Conservation (phyloP, 2,888 invertebrate genomes). For the Eristalis intricaria region DNA sequence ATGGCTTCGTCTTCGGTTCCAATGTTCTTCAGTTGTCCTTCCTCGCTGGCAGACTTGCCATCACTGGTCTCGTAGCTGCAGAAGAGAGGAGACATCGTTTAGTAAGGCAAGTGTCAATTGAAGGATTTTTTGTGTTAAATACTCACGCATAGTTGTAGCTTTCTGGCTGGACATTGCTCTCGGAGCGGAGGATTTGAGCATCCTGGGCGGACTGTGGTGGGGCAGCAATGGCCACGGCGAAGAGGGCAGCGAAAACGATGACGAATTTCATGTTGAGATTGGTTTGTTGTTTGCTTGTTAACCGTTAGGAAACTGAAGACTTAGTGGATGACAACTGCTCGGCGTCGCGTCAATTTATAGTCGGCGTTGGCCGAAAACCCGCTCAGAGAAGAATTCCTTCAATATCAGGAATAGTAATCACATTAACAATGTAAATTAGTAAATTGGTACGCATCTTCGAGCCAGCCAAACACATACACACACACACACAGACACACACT, state of each 20-base stretch:
- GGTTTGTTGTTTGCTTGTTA: conserved; percentile 37
- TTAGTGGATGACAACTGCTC: conserved; percentile 55
- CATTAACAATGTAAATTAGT: conserved; percentile 57
- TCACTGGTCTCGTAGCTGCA: neutral
- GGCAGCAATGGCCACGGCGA: neutral
- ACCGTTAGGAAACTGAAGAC: conserved; percentile 68
- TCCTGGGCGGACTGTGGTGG: neutral
- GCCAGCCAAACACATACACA: neutral
- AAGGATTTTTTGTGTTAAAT: neutral
- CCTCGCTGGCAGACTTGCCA: neutral
- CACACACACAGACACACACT: neutral
- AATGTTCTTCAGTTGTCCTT: neutral
- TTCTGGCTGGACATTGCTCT: neutral
- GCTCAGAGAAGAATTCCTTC: conserved; percentile 43
- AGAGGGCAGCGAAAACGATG: neutral
- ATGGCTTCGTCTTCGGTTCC: neutral
- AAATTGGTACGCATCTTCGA: conserved; percentile 32
- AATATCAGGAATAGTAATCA: conserved; percentile 39
- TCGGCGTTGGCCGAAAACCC: conserved; percentile 2
- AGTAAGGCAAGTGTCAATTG: too few species aligned
- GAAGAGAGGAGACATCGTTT: too few species aligned
- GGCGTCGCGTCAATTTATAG: conserved; percentile 59
- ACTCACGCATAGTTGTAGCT: neutral
- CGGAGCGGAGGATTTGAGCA: neutral
- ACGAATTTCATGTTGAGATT: neutral